These are phyloP conservation scores for Lacanobia oleracea DNA, from an alignment of 2,888 invertebrate genomes.

Conservation along the genomic window DNA sequence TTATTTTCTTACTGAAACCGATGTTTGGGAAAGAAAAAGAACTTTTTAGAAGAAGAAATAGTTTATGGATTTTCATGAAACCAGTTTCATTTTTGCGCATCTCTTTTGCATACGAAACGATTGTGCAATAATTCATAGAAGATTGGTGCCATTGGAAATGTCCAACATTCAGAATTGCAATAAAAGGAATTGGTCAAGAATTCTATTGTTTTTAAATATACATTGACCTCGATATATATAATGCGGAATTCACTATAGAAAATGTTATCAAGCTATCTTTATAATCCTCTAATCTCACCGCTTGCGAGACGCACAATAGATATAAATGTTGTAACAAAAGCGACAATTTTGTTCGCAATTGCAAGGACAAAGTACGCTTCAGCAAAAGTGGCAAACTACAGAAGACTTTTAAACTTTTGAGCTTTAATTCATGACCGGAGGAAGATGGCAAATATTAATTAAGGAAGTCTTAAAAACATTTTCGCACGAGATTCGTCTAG, in stretches of 20 bases:
- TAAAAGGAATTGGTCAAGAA: neutral
- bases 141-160: neutral
- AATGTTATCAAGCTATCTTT: conserved; percentile 55
- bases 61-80: neutral
- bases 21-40: conserved; percentile 16
- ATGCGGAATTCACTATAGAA: conserved; percentile 25
- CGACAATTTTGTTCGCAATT: conserved; percentile 28
- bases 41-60: conserved; percentile 19
- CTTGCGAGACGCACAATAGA: conserved; percentile 29
- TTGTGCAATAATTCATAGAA: neutral
- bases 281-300: conserved; percentile 54
- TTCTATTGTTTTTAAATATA: conserved; percentile 15
- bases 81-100: neutral
- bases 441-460: conserved; percentile 37
- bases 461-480: conserved; percentile 53
- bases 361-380: conserved; percentile 33
- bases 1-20: conserved; percentile 8
- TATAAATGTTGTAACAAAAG: conserved; percentile 33
- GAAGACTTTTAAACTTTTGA: conserved; percentile 20
- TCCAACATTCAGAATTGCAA: neutral
- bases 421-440: conserved; percentile 19
- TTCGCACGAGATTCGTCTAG: conserved; percentile 39
- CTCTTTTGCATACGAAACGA: neutral
- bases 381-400: conserved; percentile 28
- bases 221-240: conserved; percentile 28